These are phyloP conservation scores for Tetropium fuscum DNA, from an alignment of 2,888 invertebrate genomes.

Conservation along the genomic window DNA sequence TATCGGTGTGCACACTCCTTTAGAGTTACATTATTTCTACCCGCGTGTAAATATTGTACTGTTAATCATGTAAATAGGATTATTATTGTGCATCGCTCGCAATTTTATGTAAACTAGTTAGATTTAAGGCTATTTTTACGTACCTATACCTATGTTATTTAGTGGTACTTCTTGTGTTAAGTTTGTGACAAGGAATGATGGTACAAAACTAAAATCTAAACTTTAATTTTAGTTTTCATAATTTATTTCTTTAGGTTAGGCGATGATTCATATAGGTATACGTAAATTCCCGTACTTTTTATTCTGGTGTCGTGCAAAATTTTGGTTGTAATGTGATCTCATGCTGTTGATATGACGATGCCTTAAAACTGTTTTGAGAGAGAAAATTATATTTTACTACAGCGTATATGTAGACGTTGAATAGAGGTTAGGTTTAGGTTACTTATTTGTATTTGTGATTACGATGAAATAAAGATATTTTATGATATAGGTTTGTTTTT, in stretches of 20 bases:
- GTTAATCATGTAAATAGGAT: conserved; percentile 32
- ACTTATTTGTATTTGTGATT: conserved; percentile 14
- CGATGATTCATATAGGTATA: conserved; percentile 14
- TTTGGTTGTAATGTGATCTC: conserved; percentile 30
- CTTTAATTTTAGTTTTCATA: conserved; percentile 28
- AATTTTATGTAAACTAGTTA: conserved; percentile 27
- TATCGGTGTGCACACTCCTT: too few species aligned
- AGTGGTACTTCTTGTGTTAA: conserved; percentile 1
- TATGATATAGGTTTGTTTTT: background rate
- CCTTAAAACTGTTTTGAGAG: conserved; percentile 8
- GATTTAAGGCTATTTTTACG: conserved; percentile 22
- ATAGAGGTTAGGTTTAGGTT: conserved; percentile 8
- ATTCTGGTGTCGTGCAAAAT: conserved; percentile 1
- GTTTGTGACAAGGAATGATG: conserved; percentile 30
- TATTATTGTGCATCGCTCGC: conserved; percentile 33
- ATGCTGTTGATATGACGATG: conserved; percentile 16
- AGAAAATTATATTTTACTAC: conserved; percentile 22
- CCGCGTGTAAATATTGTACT: conserved; percentile 7
- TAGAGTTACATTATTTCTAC: too few species aligned
- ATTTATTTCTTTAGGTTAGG: conserved; percentile 38
- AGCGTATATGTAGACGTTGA: conserved; percentile 20
- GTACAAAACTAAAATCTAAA: conserved; percentile 38
- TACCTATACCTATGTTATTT: conserved; percentile 16
- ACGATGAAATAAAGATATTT: background rate
- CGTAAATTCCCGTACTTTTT: conserved; percentile 18